Percentiles rank a stretch among this genome's conserved stretches.
Evolutionary conservation across 1,140 invertebrate species (phyloP).

Genomic region (Psilanteris sp.): DNA sequence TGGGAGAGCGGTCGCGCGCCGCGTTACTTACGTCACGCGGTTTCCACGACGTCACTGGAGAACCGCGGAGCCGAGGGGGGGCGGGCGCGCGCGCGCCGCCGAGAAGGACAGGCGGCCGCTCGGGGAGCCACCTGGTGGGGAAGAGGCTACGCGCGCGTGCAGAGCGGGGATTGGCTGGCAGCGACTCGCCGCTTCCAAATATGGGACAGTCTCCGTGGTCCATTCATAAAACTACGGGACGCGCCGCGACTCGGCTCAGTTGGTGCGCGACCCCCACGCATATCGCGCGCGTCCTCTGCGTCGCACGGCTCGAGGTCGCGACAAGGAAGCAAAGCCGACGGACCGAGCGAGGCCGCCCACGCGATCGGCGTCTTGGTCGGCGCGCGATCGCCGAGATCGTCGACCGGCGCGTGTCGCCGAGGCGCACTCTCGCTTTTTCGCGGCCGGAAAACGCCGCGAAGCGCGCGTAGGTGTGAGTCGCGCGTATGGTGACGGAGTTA

Average conservation of each 20-base stretch:
- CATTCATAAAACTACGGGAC: slow-evolving; percentile 84
- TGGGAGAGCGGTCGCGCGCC: slow-evolving; percentile 60
- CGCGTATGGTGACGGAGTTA: not conserved
- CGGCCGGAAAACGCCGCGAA: too few relatives aligned
- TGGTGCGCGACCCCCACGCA: slow-evolving; percentile 80
- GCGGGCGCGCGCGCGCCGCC: slow-evolving; percentile 49
- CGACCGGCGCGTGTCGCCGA: slow-evolving; percentile 38
- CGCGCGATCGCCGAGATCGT: slow-evolving; percentile 42
- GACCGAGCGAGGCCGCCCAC: slow-evolving; percentile 27
- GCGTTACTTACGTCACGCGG: slow-evolving; percentile 68
- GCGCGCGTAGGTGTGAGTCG: slow-evolving; percentile 21
- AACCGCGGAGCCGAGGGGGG: slow-evolving; percentile 65
- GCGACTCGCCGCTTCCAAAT: slow-evolving; percentile 80
- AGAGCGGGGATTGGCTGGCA: slow-evolving; percentile 79
- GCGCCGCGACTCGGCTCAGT: slow-evolving; percentile 78
- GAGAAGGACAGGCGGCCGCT: slow-evolving; percentile 42
- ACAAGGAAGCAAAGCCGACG: slow-evolving; percentile 46
- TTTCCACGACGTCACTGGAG: slow-evolving; percentile 75
- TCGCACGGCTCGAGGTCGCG: slow-evolving; percentile 51
- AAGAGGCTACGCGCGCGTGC: slow-evolving; percentile 74
- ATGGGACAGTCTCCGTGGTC: slow-evolving; percentile 81
- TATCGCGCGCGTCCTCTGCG: slow-evolving; percentile 70
- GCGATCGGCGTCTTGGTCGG: slow-evolving; percentile 4
- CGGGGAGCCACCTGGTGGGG: slow-evolving; percentile 54
- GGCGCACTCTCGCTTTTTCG: slow-evolving; percentile 19